These are phyloP conservation scores for Cephus pulcher DNA, from an alignment of 2,888 invertebrate genomes.

Conservation along the genomic window DNA sequence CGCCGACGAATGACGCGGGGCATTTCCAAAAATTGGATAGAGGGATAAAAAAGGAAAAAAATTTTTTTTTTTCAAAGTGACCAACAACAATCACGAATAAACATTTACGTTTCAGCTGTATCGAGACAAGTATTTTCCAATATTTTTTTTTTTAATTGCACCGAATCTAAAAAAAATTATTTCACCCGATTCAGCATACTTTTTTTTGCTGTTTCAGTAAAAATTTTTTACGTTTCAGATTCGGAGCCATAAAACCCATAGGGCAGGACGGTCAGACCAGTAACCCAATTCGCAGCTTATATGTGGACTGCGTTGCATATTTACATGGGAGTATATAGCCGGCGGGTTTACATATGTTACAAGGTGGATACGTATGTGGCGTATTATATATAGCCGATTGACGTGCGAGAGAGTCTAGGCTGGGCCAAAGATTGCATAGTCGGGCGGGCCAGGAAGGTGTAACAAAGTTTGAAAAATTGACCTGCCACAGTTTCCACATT, in stretches of 20 bases:
- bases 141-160: no score
- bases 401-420: conserved; percentile 19
- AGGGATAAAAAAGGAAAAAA: neutral
- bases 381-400: conserved; percentile 24
- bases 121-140: no score
- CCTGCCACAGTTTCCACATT: neutral
- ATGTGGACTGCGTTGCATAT: neutral
- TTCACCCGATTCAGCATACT: neutral
- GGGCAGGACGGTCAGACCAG: conserved; percentile 6
- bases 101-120: no score
- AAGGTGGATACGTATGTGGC: neutral
- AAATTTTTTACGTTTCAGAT: neutral
- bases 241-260: neutral
- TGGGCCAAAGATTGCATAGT: conserved; percentile 24
- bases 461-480: neutral
- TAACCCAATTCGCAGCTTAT: conserved; percentile 20
- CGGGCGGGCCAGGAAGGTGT: conserved; percentile 15
- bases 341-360: neutral
- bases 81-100: no score
- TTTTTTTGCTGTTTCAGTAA: neutral
- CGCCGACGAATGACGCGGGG: no score
- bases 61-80: no score
- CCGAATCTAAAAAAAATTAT: neutral
- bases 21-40: neutral
- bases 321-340: neutral